Evolutionary conservation across 2,113 vertebrate species (phyloP), one percentile per base, ranked within the genome.

Genomic region (Oenanthe melanoleuca): DNA sequence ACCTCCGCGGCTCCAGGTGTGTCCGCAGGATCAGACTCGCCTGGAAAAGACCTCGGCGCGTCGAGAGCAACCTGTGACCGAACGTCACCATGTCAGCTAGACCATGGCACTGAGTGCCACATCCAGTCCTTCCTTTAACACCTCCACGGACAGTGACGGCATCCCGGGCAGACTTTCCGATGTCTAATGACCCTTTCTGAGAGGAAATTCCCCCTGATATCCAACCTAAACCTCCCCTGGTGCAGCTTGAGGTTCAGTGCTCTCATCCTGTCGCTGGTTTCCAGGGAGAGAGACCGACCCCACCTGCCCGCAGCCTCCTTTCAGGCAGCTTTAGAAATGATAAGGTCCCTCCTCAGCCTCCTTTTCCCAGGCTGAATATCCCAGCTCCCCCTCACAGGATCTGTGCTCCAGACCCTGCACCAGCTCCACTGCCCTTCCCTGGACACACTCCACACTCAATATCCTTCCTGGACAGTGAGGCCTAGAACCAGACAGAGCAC

Each of bases 1-100:
- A 12, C 34, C 34, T 37, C 34, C 34, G 34, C 34, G 34, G 34
- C 34, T 37, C 34, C 34, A 7, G 34, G 34, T 37, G 34, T 37
- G 34, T 14, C n/a, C 29, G 0, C 20, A 3, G 49, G 6, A 3
- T 9, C 19, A 2, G 9, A 8, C 1, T 4, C 4, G 19, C 12
- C 6, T 3, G 50, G 57, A 9, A 49, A 31, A 10, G 3, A 3
- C 1, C 29, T 8, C 8, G 8, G 9, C 6, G 12, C 5, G 8
- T 3, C 49, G 5, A 19, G 23, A 14, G 4, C 28, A 5, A 0
- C 4, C 24, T 9, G 14, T 3, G 29, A 7, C 8, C 17, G 1
- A 49, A 12, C n/a, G 13, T 0, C 49, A 11, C 14, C 42, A 3
- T 29, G 16, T 17, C 26, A 29, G 50, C 26, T 52, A 52, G 50